Base-by-base conservation (phyloP, 1,140 invertebrate species). In the Sinonovacula constricta region DNA sequence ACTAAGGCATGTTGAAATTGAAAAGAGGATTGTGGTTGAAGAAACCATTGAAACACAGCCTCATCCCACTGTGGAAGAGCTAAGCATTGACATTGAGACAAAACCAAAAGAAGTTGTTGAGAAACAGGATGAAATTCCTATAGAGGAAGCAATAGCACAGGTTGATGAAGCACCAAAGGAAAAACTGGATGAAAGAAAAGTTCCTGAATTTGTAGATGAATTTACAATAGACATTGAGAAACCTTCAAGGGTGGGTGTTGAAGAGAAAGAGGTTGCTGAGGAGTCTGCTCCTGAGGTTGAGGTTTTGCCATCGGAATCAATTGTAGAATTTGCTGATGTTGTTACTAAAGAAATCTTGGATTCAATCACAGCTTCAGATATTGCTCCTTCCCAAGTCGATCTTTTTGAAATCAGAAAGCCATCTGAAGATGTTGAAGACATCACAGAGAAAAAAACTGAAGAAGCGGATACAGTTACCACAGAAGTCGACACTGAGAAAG, bases 151-250 rank as follows among this genome's bases (percentile, higher is more conserved):
- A 56, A 56, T 80, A 74, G 24, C 15, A 49, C 56, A 77, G 24
- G 66, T 70, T 33, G 54, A 80, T 49, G 78, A 81, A 53, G 28
- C 83, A 53, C 68, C 65, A 63, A 71, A 78, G 24, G 51, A 69
- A 14, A 67, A 1, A 33, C 15, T 81, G 33, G 71, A 63, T 28
- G 28, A 39, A 26, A 77, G 67, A 71, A 69, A 78, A 74, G 75
- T 33, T 2, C 59, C 59, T 18, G 18, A 33, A 15, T 3, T 30
- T 0, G 22, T 65, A 28, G 49, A 63, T 3, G 45, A 2, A 26
- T 36, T 39, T 36, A 31, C 60, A 31, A 45, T 33, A 18, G 71
- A 74, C 34, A 51, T 65, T 34, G 15, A n/a, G n/a, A n/a, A n/a
- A n/a, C n/a, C 36, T n/a, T 18, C 26, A 10, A 60, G 34, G 0